Conservation (phyloP, 2,797 vertebrate genomes). For the Ciconia nigra region DNA sequence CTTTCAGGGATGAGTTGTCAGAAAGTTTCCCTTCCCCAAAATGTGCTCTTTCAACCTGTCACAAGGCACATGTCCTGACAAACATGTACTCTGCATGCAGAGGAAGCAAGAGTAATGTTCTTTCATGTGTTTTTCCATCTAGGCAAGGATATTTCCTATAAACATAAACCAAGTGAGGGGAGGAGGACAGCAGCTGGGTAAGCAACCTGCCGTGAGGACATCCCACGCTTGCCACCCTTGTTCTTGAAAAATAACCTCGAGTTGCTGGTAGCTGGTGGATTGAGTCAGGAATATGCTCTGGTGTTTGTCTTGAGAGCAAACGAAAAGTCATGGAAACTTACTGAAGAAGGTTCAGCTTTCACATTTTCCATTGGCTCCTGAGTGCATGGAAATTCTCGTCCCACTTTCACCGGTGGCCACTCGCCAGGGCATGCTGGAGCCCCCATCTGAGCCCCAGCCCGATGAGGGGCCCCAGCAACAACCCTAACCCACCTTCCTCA, state of each 20-base stretch:
- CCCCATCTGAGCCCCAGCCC: background rate
- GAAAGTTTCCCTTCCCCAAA: constrained; percentile 49
- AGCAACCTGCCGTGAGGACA: background rate
- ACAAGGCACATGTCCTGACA: background rate
- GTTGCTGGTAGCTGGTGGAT: background rate
- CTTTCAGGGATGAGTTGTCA: constrained; percentile 30
- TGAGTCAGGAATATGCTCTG: background rate
- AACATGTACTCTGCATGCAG: background rate
- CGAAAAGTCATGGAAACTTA: background rate
- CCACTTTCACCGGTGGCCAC: accelerated
- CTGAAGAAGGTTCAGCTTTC: background rate
- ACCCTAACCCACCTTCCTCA: background rate
- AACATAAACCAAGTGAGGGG: background rate
- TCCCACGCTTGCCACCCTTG: background rate
- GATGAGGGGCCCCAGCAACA: accelerated
- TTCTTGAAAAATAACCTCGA: background rate
- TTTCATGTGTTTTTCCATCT: background rate
- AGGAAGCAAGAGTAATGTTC: background rate
- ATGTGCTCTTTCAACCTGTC: background rate
- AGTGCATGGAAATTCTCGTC: background rate
- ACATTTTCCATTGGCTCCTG: background rate
- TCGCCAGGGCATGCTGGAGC: accelerated
- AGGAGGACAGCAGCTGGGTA: background rate
- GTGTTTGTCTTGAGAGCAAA: background rate
- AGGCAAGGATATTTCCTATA: background rate